These are phyloP conservation scores for Ormyrus thymus DNA, from an alignment of 2,888 invertebrate genomes.

Conservation along the genomic window DNA sequence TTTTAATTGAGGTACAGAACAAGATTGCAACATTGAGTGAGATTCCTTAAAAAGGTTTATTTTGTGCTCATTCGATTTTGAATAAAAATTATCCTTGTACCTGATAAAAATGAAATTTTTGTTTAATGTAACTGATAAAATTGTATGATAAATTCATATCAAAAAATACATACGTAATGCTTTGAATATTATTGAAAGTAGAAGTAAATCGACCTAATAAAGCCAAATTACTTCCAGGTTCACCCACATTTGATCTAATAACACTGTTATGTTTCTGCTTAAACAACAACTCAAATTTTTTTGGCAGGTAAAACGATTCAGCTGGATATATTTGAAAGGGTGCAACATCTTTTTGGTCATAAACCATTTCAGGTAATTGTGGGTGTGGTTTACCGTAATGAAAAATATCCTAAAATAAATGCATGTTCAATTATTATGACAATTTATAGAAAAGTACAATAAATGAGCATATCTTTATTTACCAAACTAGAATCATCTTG, in stretches of 20 bases:
- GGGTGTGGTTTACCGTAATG: constrained; percentile 65
- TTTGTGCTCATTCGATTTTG: constrained; percentile 26
- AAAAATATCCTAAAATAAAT: constrained; percentile 65
- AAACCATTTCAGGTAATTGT: constrained; percentile 61
- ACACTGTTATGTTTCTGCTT: constrained; percentile 56
- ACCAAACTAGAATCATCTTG: constrained; percentile 61
- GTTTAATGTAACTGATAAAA: background rate
- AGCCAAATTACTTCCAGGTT: constrained; percentile 59
- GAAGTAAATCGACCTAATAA: constrained; percentile 59
- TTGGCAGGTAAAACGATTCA: constrained; percentile 66
- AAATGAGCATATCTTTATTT: constrained; percentile 23
- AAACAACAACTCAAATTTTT: constrained; percentile 65
- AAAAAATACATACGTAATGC: constrained; percentile 16
- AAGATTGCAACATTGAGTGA: constrained; percentile 54
- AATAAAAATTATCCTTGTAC: background rate
- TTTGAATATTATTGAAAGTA: background rate
- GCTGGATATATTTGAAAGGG: constrained; percentile 68
- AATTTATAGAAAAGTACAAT: too few relatives aligned
- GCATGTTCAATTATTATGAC: background rate
- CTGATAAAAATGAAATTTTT: background rate
- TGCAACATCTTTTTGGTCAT: constrained; percentile 57
- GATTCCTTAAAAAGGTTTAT: constrained; percentile 26
- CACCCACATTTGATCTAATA: constrained; percentile 47
- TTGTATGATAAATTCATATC: background rate
- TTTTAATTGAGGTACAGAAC: constrained; percentile 58